phyloP scores from a whole-genome alignment of 2,888 invertebrate species.

The Leptopterna dolabrata region DNA sequence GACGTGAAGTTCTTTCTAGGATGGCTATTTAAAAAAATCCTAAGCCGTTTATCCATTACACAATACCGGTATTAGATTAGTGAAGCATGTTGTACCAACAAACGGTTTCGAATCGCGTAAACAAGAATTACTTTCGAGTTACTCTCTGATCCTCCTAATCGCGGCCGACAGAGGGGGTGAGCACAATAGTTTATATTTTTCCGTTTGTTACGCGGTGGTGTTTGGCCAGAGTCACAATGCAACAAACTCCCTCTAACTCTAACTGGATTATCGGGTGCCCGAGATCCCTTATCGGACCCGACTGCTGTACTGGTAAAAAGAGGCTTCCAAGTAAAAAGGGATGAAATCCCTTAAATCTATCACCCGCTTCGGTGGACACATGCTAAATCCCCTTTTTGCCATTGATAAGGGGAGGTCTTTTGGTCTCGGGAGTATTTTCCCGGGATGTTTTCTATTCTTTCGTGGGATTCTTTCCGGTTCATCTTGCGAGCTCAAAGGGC shows the following conservation, averaged over 20 bases:
- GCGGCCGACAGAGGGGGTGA: constrained; percentile 26
- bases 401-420: not conserved
- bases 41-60: constrained; percentile 17
- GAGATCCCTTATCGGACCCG: constrained; percentile 43
- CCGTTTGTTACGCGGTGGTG: constrained; percentile 41
- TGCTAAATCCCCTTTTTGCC: constrained; percentile 49
- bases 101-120: constrained; percentile 48
- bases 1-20: not conserved
- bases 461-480: constrained; percentile 15
- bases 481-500: not conserved
- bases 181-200: constrained; percentile 52
- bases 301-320: constrained; percentile 34
- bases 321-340: constrained; percentile 27
- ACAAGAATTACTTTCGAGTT: constrained; percentile 48
- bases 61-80: constrained; percentile 39
- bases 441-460: constrained; percentile 13
- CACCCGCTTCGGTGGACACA: constrained; percentile 47
- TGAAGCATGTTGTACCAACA: constrained; percentile 51
- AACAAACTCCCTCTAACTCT: constrained; percentile 17
- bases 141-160: constrained; percentile 48
- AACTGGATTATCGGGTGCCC: constrained; percentile 50
- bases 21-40: not conserved
- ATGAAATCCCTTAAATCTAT: constrained; percentile 53
- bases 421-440: not conserved
- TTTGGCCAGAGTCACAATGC: constrained; percentile 40